Percentiles rank a stretch among this genome's conserved stretches.
These are phyloP conservation scores for Cynaeus angustus DNA, from an alignment of 2,888 invertebrate genomes.

Conservation along the genomic window DNA sequence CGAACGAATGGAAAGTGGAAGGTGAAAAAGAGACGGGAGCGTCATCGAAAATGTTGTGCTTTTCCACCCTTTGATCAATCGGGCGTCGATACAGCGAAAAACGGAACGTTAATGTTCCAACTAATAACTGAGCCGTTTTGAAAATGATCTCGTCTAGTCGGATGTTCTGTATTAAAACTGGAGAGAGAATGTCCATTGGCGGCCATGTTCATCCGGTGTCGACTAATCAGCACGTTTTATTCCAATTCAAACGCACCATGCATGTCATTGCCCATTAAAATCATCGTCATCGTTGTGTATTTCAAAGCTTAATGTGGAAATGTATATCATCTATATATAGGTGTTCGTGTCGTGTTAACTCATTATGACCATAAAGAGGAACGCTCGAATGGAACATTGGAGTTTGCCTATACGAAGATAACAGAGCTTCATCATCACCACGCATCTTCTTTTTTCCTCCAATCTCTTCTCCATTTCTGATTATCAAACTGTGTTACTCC, in stretches of 20 bases:
- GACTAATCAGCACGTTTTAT: conserved; percentile 71
- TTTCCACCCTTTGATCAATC: no score
- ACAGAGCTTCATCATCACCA: no score
- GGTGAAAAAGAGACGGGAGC: conserved; percentile 6
- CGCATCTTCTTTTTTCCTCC: no score
- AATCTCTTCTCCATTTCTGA: not conserved
- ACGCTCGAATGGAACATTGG: conserved; percentile 1
- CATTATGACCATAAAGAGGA: conserved; percentile 50
- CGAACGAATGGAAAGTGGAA: conserved; percentile 4
- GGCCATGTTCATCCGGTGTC: conserved; percentile 64
- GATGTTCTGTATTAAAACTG: conserved; percentile 63
- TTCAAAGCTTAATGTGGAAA: conserved; percentile 67
- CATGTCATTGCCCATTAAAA: conserved; percentile 71
- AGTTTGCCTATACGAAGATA: no score
- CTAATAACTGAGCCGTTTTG: conserved; percentile 22
- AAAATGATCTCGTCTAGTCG: conserved; percentile 60
- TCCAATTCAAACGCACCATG: conserved; percentile 66
- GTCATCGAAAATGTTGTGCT: no score
- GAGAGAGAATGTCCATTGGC: conserved; percentile 57
- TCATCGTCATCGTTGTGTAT: conserved; percentile 66
- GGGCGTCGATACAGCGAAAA: not conserved
- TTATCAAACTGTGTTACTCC: not conserved
- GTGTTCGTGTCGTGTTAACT: conserved; percentile 57
- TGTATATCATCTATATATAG: conserved; percentile 62
- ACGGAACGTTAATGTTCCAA: conserved; percentile 1